Percentiles rank a stretch among this genome's conserved stretches.
These are phyloP conservation scores for Meriones psammophilus DNA, from an alignment of 2,797 vertebrate species.

Conservation along the genomic window DNA sequence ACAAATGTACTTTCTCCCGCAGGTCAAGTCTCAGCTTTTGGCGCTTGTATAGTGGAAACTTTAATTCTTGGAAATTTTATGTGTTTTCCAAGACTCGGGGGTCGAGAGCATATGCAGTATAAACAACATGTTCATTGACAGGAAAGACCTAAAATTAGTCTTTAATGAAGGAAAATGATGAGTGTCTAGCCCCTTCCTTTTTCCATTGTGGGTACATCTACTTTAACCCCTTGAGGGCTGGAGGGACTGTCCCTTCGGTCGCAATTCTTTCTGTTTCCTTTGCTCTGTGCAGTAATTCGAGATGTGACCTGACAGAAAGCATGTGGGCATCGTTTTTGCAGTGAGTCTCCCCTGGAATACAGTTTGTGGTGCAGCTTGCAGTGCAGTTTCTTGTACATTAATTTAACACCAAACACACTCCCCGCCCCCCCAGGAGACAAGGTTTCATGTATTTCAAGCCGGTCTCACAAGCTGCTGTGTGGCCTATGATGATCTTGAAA, in stretches of 20 bases:
- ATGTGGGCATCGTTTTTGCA: not conserved
- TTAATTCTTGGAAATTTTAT: slow-evolving; percentile 85
- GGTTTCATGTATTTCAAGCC: not conserved
- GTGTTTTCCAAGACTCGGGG: slow-evolving; percentile 65
- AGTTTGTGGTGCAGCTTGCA: not conserved
- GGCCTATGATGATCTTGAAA: not conserved
- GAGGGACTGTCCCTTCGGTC: not conserved
- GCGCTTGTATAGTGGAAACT: slow-evolving; percentile 86
- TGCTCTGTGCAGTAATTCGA: not conserved
- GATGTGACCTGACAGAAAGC: not conserved
- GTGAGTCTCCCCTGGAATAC: not conserved
- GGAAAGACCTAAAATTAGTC: slow-evolving; percentile 83
- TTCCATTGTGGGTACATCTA: not conserved
- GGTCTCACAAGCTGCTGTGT: not conserved
- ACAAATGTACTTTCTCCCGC: slow-evolving; percentile 69
- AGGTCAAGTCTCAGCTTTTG: slow-evolving; percentile 78
- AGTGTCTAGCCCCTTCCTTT: not conserved
- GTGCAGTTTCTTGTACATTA: not conserved
- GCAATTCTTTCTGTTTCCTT: not conserved
- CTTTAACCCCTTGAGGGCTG: slow-evolving; percentile 68
- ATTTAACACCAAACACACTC: not conserved
- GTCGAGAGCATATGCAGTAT: slow-evolving; percentile 71
- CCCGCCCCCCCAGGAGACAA: not conserved
- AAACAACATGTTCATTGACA: slow-evolving; percentile 78
- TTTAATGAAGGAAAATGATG: slow-evolving; percentile 78